Conservation (phyloP, 2,888 invertebrate species). For the Herminia tarsipennalis region DNA sequence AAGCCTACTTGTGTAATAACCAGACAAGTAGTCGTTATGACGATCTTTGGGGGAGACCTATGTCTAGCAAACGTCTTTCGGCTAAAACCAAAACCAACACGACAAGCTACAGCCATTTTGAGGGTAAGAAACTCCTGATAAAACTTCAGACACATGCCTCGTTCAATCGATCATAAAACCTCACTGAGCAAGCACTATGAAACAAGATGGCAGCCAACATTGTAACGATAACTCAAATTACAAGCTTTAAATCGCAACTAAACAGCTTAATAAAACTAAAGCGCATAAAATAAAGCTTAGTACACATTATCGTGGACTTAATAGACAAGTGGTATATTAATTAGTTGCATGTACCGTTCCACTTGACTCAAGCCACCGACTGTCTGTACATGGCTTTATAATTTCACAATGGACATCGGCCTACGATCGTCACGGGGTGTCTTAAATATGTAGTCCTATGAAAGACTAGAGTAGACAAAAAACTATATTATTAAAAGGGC, state of each 20-base stretch:
- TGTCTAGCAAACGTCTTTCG: too few species aligned
- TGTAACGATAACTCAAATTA: constrained; percentile 9
- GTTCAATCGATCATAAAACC: too few species aligned
- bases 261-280: constrained; percentile 7
- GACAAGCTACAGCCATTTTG: too few species aligned
- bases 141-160: too few species aligned
- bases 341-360: constrained; percentile 39
- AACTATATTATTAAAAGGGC: neutral
- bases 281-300: constrained; percentile 24
- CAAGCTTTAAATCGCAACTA: constrained; percentile 4
- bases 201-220: neutral
- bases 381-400: constrained; percentile 43
- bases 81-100: too few species aligned
- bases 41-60: too few species aligned
- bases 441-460: constrained; percentile 32
- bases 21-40: too few species aligned
- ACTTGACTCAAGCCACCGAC: constrained; percentile 47
- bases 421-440: constrained; percentile 52
- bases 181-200: too few species aligned
- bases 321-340: constrained; percentile 49
- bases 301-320: constrained; percentile 35
- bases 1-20: too few species aligned
- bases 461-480: constrained; percentile 15
- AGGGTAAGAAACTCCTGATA: too few species aligned
- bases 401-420: constrained; percentile 48